A percentile compares a stretch with the other conserved stretches of the same genome.
Conservation (phyloP, 2,113 vertebrate species). For the Cranoglanis bouderius region DNA sequence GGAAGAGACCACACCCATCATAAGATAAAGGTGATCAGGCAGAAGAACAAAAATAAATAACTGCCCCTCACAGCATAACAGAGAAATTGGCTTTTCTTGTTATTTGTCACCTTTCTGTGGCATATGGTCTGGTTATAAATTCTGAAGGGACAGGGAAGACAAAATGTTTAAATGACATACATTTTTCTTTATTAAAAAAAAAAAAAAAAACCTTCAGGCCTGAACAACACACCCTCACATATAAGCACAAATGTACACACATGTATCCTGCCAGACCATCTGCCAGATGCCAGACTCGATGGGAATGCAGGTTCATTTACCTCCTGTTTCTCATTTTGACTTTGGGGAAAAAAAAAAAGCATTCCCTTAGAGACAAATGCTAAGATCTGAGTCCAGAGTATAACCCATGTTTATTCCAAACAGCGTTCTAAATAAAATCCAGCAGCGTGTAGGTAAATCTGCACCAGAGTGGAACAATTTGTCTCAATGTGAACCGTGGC, state of each 20-base stretch:
- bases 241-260: conserved; percentile 49
- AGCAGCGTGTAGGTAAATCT: background rate
- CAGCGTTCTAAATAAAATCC: background rate
- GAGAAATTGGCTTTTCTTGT: too few relatives aligned
- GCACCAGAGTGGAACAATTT: background rate
- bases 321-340: background rate
- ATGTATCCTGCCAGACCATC: conserved; percentile 57
- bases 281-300: background rate
- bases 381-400: conserved; percentile 12
- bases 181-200: too few relatives aligned
- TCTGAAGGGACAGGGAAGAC: too few relatives aligned
- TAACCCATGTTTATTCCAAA: background rate
- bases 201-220: too few relatives aligned
- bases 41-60: too few relatives aligned
- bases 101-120: too few relatives aligned
- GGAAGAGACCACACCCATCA: too few relatives aligned
- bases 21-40: too few relatives aligned
- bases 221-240: conserved; percentile 49
- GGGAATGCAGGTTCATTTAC: background rate
- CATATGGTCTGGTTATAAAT: too few relatives aligned
- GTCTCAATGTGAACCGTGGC: background rate
- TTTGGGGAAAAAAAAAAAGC: background rate
- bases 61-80: too few relatives aligned
- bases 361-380: background rate
- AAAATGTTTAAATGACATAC: too few relatives aligned